phyloP scores from a whole-genome alignment of 2,797 vertebrate genomes.

The Alcedo quadribrachys region DNA sequence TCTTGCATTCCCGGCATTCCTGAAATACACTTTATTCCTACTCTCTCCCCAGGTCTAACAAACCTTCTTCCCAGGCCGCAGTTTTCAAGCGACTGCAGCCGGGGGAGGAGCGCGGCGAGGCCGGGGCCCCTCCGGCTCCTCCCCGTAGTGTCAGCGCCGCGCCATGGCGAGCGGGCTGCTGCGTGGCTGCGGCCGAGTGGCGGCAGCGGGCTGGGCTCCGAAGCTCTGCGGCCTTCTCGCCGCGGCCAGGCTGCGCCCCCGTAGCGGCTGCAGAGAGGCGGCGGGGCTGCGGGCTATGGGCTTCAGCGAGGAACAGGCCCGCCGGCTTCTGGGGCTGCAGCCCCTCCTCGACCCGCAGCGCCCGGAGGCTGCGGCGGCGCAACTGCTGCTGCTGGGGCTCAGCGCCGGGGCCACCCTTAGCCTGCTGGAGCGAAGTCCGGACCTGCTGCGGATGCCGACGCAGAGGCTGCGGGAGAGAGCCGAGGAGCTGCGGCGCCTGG shows the following conservation, averaged over 20 bases:
- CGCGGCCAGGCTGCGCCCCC: not conserved
- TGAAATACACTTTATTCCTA: no score
- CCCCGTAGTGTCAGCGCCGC: not conserved
- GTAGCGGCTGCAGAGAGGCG: not conserved
- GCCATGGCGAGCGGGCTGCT: not conserved
- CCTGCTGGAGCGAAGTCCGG: slow-evolving; percentile 82
- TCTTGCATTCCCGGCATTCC: no score
- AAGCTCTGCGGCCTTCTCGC: not conserved
- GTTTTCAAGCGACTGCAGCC: no score
- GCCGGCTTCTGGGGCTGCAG: slow-evolving; percentile 61
- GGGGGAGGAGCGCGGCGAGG: not conserved
- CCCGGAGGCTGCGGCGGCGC: slow-evolving; percentile 67
- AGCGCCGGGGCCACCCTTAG: slow-evolving; percentile 75
- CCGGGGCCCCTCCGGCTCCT: not conserved
- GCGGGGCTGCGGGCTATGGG: slow-evolving; percentile 80
- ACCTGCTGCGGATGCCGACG: slow-evolving; percentile 74
- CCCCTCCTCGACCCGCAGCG: slow-evolving; percentile 10
- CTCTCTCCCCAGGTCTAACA: no score
- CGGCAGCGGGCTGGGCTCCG: not conserved
- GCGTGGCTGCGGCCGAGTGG: no score
- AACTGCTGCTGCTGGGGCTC: slow-evolving; percentile 84
- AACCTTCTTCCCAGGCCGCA: no score
- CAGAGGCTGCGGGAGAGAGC: slow-evolving; percentile 81
- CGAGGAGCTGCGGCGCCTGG: slow-evolving; percentile 83
- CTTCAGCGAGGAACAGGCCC: slow-evolving; percentile 79